These are phyloP conservation scores for Lepus oiostolus DNA, from an alignment of 2,797 vertebrate genomes.

Conservation along the genomic window DNA sequence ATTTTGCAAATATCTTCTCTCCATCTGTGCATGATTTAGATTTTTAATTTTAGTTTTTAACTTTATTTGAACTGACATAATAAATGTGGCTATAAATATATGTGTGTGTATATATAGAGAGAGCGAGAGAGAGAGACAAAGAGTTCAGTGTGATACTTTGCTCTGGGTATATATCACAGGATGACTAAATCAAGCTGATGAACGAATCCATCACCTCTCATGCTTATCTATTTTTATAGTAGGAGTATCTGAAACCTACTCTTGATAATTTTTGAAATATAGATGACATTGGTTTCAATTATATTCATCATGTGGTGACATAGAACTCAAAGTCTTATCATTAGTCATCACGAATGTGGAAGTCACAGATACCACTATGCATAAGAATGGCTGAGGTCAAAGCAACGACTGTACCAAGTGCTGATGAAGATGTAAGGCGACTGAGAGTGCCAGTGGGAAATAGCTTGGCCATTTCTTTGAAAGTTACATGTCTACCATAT, in stretches of 20 bases:
- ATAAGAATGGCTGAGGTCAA: neutral
- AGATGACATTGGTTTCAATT: neutral
- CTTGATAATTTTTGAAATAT: neutral
- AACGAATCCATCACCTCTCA: neutral
- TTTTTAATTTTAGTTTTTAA: neutral
- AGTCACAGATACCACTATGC: neutral
- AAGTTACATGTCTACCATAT: neutral
- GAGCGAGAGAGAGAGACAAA: too few relatives aligned
- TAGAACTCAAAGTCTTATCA: neutral
- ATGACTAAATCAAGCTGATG: neutral
- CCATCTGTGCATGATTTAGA: neutral
- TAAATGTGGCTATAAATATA: neutral
- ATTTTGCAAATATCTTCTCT: slow-evolving; percentile 20
- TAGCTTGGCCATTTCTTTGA: neutral
- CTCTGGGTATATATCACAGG: neutral
- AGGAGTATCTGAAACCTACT: neutral
- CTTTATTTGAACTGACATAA: neutral
- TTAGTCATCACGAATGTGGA: neutral
- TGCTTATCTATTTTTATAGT: neutral
- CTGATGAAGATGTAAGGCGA: neutral
- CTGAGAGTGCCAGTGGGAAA: neutral
- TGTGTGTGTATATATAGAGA: too few relatives aligned
- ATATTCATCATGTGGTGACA: too few relatives aligned
- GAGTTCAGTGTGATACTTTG: neutral
- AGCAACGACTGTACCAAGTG: neutral